Evolutionary conservation across 2,797 vertebrate genomes (phyloP), one percentile per base, ranked within the genome.

Genomic region (Sebastiscus tertius): DNA sequence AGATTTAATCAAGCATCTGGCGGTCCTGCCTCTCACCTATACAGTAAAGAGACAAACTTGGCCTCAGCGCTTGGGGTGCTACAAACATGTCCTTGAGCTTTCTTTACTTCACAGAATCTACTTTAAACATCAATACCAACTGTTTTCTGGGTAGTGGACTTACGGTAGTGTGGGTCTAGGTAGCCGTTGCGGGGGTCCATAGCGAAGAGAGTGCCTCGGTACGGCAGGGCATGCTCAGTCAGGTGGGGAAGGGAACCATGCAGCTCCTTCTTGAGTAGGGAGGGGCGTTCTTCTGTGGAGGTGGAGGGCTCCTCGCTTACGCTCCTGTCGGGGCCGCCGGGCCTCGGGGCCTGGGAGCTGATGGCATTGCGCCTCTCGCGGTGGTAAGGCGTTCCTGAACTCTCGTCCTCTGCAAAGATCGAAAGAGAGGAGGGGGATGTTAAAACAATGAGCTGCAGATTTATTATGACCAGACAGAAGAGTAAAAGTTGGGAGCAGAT

Each of bases 161-260:
- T 95, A 99, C 98, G 90, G 71, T 99, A 99, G 86, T 99, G 97
- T 31, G 97, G 94, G 69, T 99, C 98, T 90, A 99, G 94, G 93
- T 99, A 99, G 78, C 97, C 97, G 0, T 98, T 98, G 56, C 97
- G 96, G 76, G 97, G 98, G 90, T 99, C 98, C 98, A 99, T 99
- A 33, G 98, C 91, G 62, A 99, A 99, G 81, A 99, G 94, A 0
- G 98, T 97, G 80, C 98, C 97, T 0, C 98, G 95, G 85, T 99
- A 99, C 1, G 98, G 98, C 79, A 99, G 93, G 0, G 97, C 96
- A 90, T 97, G 97, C 76, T 99, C 98, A 0, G 96, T 89, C 91
- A 99, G 95, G 88, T 99, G 98, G 3, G 97, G 96, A 74, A 99
- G 94, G 89, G 98, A 97, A 84, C 96, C 94, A 86, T 98, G 98